Percentiles rank a stretch among this genome's conserved stretches.
phyloP scores from a whole-genome alignment of 1,140 invertebrate genomes.

The Dendrolimus punctatus region DNA sequence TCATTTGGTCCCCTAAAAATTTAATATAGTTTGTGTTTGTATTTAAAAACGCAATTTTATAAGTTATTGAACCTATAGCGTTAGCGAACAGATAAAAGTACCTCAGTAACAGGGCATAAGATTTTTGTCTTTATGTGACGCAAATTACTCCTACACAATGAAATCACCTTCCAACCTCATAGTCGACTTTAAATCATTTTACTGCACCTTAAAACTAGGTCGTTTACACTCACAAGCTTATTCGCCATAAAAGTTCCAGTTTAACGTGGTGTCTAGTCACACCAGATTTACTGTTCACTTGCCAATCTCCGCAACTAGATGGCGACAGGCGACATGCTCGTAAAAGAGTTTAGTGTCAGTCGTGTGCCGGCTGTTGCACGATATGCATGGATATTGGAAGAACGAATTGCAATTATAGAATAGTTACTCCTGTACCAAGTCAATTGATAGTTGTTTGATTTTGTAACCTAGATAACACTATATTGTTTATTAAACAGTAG shows the following conservation, averaged over 20 bases:
- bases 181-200: not conserved
- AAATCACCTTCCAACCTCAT: not conserved
- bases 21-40: no score
- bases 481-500: no score
- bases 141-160: no score
- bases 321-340: slow-evolving; percentile 26
- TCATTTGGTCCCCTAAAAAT: no score
- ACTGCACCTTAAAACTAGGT: slow-evolving; percentile 14
- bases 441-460: not conserved
- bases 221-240: slow-evolving; percentile 49
- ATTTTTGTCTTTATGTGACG: no score
- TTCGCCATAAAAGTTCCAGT: slow-evolving; percentile 35
- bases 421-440: not conserved
- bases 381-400: slow-evolving; percentile 16
- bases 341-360: slow-evolving; percentile 32
- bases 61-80: no score
- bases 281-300: slow-evolving; percentile 22
- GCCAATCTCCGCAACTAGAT: slow-evolving; percentile 42
- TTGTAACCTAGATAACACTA: not conserved
- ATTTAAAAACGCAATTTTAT: no score
- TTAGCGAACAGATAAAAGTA: no score
- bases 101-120: no score
- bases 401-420: not conserved
- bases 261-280: slow-evolving; percentile 19
- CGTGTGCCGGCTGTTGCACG: slow-evolving; percentile 12